These are phyloP conservation scores for Temnothorax nylanderi DNA, from an alignment of 1,140 invertebrate genomes.

Conservation along the genomic window DNA sequence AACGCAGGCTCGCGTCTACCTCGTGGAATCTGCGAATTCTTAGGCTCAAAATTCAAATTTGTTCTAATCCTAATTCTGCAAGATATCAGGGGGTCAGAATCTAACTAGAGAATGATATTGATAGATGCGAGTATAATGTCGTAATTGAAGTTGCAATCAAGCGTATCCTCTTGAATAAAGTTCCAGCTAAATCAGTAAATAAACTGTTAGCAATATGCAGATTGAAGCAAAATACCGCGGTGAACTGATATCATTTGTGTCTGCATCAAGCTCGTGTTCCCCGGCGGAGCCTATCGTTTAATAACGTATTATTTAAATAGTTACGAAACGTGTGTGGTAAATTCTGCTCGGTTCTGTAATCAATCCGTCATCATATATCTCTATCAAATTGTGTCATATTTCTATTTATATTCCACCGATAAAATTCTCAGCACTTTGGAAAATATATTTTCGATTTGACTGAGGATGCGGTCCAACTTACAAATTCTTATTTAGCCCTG, in stretches of 20 bases:
- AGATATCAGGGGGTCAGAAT: too few relatives aligned
- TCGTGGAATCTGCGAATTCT: background rate
- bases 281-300: too few relatives aligned
- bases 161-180: background rate
- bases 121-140: too few relatives aligned
- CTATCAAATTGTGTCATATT: background rate
- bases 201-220: background rate
- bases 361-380: background rate
- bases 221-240: background rate
- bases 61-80: background rate
- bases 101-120: background rate
- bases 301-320: background rate
- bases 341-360: background rate
- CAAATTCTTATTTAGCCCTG: background rate
- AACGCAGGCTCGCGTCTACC: background rate
- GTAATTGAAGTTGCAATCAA: background rate
- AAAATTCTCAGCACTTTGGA: background rate
- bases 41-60: background rate
- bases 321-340: background rate
- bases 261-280: background rate
- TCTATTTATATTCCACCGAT: background rate
- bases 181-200: background rate
- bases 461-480: too few relatives aligned
- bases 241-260: background rate
- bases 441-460: too few relatives aligned